Percentiles rank a stretch among this genome's conserved stretches.
Conservation (phyloP, 2,888 invertebrate species). For the Dione juno region DNA sequence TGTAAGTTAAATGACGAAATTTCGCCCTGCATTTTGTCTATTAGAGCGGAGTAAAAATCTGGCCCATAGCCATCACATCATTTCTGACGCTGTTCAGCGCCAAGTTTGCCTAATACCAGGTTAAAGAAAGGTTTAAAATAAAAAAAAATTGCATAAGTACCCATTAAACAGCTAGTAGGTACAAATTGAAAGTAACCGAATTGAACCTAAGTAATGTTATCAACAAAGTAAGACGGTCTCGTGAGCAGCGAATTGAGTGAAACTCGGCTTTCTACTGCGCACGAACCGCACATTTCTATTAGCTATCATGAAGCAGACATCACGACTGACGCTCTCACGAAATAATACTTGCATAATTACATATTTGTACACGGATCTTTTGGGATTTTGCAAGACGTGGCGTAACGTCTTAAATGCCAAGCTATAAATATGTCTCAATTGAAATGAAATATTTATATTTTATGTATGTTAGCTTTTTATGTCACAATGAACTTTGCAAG, state of each 20-base stretch:
- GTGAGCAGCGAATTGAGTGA: slow-evolving; percentile 41
- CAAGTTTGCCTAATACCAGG: too few species aligned
- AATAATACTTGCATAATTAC: slow-evolving; percentile 35
- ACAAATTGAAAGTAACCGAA: not conserved
- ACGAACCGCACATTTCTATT: slow-evolving; percentile 42
- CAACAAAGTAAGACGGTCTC: slow-evolving; percentile 34
- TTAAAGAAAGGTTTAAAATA: too few species aligned
- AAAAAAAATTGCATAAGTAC: too few species aligned
- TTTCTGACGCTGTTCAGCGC: too few species aligned
- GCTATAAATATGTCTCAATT: slow-evolving; percentile 1
- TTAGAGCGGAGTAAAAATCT: too few species aligned
- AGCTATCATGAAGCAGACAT: slow-evolving; percentile 41
- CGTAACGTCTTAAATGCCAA: slow-evolving; percentile 20
- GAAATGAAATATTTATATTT: slow-evolving; percentile 7
- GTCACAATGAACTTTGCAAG: not conserved
- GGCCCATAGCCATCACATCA: too few species aligned
- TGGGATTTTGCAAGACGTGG: slow-evolving; percentile 13
- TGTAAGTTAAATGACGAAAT: too few species aligned
- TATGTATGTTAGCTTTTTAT: not conserved
- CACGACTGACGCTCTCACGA: slow-evolving; percentile 44
- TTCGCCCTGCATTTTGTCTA: too few species aligned
- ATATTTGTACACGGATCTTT: slow-evolving; percentile 27
- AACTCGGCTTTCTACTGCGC: slow-evolving; percentile 48
- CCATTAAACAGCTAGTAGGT: too few species aligned
- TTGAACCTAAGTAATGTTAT: slow-evolving; percentile 19